These are phyloP conservation scores for Eidolon dupreanum DNA, from an alignment of 2,797 vertebrate species.

Conservation along the genomic window DNA sequence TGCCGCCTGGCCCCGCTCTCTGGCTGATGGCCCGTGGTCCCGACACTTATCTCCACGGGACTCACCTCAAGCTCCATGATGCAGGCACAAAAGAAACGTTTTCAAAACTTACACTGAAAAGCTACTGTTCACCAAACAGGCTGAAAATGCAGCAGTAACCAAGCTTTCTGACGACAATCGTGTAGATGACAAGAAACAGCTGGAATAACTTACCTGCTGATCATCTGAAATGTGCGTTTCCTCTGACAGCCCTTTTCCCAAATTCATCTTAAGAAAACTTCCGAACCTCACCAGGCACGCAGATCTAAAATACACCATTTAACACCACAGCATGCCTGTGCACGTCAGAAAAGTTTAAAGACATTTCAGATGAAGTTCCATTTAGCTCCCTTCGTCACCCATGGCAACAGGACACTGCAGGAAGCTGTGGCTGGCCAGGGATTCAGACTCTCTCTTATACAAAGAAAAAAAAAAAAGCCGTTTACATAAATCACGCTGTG, in stretches of 20 bases:
- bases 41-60: accelerated
- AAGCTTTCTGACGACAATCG: neutral
- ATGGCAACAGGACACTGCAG: constrained; percentile 87
- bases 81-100: neutral
- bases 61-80: neutral
- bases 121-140: neutral
- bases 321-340: constrained; percentile 88
- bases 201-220: constrained; percentile 82
- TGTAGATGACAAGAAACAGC: neutral
- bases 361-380: constrained; percentile 85
- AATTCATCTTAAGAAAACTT: constrained; percentile 83
- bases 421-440: constrained; percentile 85
- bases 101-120: neutral
- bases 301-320: constrained; percentile 64
- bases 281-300: constrained; percentile 70
- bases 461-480: constrained; percentile 68
- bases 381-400: constrained; percentile 86
- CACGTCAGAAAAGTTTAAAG: constrained; percentile 89
- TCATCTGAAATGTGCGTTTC: constrained; percentile 79
- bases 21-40: neutral
- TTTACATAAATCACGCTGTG: constrained; percentile 81
- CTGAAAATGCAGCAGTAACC: neutral
- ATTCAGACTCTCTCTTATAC: constrained; percentile 83
- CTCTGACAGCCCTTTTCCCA: constrained; percentile 84
- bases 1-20: neutral